A percentile compares a stretch with the other conserved stretches of the same genome.
Conservation (phyloP, 1,140 invertebrate species). For the Eurytemora carolleeae region DNA sequence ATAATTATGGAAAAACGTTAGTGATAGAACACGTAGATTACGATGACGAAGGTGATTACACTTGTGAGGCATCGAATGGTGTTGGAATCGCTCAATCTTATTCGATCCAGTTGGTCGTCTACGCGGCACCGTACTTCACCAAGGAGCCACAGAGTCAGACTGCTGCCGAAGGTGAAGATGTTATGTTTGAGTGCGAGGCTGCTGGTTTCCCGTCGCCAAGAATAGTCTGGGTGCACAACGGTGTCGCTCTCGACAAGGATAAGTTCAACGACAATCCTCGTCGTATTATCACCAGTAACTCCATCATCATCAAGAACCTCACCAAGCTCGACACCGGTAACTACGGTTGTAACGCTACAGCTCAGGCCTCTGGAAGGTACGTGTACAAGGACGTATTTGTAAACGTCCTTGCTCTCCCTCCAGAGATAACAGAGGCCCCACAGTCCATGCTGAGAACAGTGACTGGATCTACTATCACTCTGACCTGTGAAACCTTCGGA, state of each 20-base stretch:
- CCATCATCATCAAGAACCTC: slow-evolving; percentile 59
- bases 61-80: slow-evolving; percentile 75
- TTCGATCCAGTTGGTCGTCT: slow-evolving; percentile 56
- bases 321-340: slow-evolving; percentile 81
- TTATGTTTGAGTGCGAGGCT: slow-evolving; percentile 66
- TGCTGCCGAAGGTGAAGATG: slow-evolving; percentile 71
- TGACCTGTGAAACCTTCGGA: slow-evolving; percentile 83
- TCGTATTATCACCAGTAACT: slow-evolving; percentile 41
- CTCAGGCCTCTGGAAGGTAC: slow-evolving; percentile 63
- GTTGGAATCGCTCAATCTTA: slow-evolving; percentile 60
- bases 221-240: slow-evolving; percentile 93
- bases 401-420: slow-evolving; percentile 78
- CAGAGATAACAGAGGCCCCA: slow-evolving; percentile 68
- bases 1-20: slow-evolving; percentile 76
- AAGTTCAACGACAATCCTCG: slow-evolving; percentile 41
- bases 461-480: slow-evolving; percentile 52
- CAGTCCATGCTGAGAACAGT: slow-evolving; percentile 48
- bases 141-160: slow-evolving; percentile 70
- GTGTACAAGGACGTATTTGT: slow-evolving; percentile 94
- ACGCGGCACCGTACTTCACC: slow-evolving; percentile 70
- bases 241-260: slow-evolving; percentile 57
- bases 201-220: slow-evolving; percentile 65
- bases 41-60: slow-evolving; percentile 65
- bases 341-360: slow-evolving; percentile 90
- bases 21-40: slow-evolving; percentile 63